Base-by-base conservation (phyloP, 2,888 invertebrate genomes). In the Odontocolon sp. region DNA sequence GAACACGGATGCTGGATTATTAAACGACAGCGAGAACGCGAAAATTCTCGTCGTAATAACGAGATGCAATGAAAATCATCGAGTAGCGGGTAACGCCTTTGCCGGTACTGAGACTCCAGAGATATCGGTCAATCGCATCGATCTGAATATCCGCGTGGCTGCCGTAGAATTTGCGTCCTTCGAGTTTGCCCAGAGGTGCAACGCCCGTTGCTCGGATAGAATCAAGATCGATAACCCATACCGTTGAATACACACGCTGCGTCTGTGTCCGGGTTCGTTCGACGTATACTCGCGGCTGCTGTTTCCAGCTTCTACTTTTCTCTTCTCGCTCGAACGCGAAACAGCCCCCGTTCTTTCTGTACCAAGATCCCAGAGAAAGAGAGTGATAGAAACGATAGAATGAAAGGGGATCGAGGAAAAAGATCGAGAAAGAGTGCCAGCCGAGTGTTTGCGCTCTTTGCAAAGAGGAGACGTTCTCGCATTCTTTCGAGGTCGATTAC, bases 401-500 rank as follows among this genome's bases (percentile, higher is more conserved):
- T n/a, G 28, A 9, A 45, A 45, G 45, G 16, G n/a, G 28, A 16
- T 31, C 16, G 59, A 52, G 40, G 66, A 54, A 40, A 31, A 42
- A 36, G 36, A 31, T 31, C n/a, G 11, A 33, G 14, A 16, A 40
- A 54, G 42, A 50, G 54, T n/a, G n/a, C n/a, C n/a, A n/a, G n/a
- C n/a, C n/a, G n/a, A n/a, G n/a, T n/a, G n/a, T 64, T 64, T 26
- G 47, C 38, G 50, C 33, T 23, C 36, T 38, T 52, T 50, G 64
- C 64, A 40, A 42, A 52, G 70, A 50, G 36, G 56, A 57, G 52
- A 11, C 70, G 57, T n/a, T 31, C 26, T 74, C 73, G 82, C 83
- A 83, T 84, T 84, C 84, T 81, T 84, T 78, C 76, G 79, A 80
- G 80, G 82, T 81, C 82, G 82, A 83, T 84, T 82, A 81, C 80